phyloP scores from a whole-genome alignment of 2,888 invertebrate genomes.

The Athalia rosae region DNA sequence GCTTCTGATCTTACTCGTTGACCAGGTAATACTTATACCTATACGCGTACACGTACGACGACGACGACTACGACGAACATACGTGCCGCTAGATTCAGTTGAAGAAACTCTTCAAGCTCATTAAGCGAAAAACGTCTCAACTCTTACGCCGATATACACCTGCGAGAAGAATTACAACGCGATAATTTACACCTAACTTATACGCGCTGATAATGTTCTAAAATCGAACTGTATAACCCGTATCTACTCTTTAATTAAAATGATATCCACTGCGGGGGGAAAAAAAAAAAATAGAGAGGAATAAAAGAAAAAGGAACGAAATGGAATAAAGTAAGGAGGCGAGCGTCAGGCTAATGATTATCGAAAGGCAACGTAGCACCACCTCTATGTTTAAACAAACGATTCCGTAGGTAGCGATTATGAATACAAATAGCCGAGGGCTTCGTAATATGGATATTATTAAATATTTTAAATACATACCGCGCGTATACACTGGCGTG shows the following conservation, averaged over 20 bases:
- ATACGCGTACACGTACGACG: no score
- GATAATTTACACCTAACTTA: background rate
- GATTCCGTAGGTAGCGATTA: conserved; percentile 42
- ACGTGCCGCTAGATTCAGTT: no score
- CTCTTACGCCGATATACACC: background rate
- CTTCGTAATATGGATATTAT: conserved; percentile 21
- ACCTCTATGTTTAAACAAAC: conserved; percentile 25
- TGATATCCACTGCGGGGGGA: conserved; percentile 3
- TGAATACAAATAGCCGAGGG: conserved; percentile 41
- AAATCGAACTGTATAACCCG: no score
- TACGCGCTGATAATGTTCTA: background rate
- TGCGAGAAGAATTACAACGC: background rate
- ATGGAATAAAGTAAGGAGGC: background rate
- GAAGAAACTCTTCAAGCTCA: conserved; percentile 18
- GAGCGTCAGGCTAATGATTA: conserved; percentile 22
- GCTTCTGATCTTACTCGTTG: no score
- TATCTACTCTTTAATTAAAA: background rate
- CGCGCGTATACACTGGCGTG: background rate
- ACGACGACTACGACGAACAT: no score
- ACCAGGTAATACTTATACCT: no score
- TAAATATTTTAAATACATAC: conserved; percentile 9
- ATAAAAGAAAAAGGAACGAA: background rate
- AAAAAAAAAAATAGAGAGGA: background rate
- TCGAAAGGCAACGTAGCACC: background rate
- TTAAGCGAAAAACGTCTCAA: conserved; percentile 13